Evolutionary conservation across 2,797 vertebrate genomes (phyloP), one percentile per base, ranked within the genome.

Genomic region (Gymnoscopelus braueri): DNA sequence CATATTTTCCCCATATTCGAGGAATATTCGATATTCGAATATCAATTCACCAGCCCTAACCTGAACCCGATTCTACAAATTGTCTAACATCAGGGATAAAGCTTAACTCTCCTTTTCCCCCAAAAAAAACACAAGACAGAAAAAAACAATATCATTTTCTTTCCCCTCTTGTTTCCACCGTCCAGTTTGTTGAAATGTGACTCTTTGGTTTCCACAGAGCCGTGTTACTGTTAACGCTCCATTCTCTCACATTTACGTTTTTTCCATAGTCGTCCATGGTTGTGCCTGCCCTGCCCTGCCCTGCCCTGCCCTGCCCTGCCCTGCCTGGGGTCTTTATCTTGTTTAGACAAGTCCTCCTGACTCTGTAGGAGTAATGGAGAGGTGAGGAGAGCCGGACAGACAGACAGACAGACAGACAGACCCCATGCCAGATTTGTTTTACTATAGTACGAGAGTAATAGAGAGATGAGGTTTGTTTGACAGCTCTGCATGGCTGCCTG

Each of bases 291-390:
- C 35, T 1, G 35, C 35, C 4, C 32, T 5, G 5, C 32, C 19
- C 19, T 19, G 73, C 77, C 56, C 35, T 32, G 66, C 72, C 51
- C n/a, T n/a, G 5, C 32, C 19, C 19, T 19, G 73, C 77, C 56
- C 35, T 32, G 66, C 72, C 51, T 58, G 7, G 79, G 72, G 69
- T 68, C 32, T 81, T 78, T 65, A 24, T 85, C 88, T 74, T 88
- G 90, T 85, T 85, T 66, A 72, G 80, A 83, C 89, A 75, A 14
- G 77, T 88, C 72, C 71, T 88, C 72, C 71, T 57, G 63, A 60
- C 48, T 68, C 77, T 19, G 71, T 64, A 68, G 66, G 69, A 74
- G 26, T 29, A 29, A 29, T 29, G 26, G 26, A 4, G 26, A 29
- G 26, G 26, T 29, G 26, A 29, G 26, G 26, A 3, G 26, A 29